Evolutionary conservation across 2,113 vertebrate genomes (phyloP).

Genomic region (Mesoclemmys tuberculata): DNA sequence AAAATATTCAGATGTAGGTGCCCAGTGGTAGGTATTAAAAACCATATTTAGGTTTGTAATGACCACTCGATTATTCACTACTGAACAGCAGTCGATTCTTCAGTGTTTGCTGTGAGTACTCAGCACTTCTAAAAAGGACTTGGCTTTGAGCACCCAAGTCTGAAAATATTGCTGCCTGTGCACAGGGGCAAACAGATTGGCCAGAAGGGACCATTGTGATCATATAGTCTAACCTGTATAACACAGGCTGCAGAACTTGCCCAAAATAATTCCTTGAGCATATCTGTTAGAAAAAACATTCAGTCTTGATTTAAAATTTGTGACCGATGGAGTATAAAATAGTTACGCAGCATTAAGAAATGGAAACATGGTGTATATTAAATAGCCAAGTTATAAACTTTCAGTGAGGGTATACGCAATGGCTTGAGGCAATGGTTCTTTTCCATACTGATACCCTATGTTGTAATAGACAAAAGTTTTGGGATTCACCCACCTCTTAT

Average conservation of each 20-base stretch:
- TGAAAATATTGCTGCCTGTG: background rate
- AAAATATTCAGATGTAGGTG: background rate
- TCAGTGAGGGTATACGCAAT: background rate
- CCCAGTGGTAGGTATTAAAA: background rate
- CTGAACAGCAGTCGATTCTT: background rate
- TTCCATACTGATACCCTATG: background rate
- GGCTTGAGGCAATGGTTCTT: background rate
- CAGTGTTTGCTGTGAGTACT: background rate
- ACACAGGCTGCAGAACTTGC: background rate
- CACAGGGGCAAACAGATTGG: background rate
- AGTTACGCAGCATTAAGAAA: fast-evolving
- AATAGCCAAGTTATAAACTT: background rate
- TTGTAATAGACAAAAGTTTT: background rate
- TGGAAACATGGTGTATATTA: background rate
- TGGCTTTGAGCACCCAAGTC: background rate
- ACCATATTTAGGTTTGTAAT: background rate
- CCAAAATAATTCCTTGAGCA: background rate
- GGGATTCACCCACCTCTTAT: background rate
- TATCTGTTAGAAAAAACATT: background rate
- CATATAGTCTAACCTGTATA: background rate
- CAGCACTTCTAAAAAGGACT: background rate
- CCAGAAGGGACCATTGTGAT: background rate
- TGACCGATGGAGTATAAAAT: background rate
- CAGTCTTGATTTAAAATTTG: background rate
- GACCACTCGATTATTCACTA: background rate